Evolutionary conservation across 1,140 invertebrate genomes (phyloP), one percentile per base, ranked within the genome.

Genomic region (Drosophila simulans): DNA sequence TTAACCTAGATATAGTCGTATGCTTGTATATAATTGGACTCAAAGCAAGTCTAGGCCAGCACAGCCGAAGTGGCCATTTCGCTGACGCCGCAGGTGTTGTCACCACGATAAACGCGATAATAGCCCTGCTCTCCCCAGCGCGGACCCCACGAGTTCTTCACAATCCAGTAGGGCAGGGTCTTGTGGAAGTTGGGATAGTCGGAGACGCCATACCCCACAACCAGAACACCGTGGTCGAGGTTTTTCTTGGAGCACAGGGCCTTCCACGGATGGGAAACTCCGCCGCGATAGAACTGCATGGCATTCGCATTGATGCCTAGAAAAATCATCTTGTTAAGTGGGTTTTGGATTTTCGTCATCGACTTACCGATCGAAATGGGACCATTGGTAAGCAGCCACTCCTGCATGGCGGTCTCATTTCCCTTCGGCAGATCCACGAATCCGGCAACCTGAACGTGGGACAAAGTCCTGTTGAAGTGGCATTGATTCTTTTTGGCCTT

Each of bases 211-310:
- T 95, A 99, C 63, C 98, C 98, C 22, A 99, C 98, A 90, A 99
- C 97, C 1, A 99, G 93, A 31, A 99, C 98, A 8, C 98, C 97
- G 91, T 98, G 97, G 93, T 98, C 97, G 15, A 98, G 92, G 92
- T 95, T 95, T 1, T 94, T 93, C 0, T 96, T 96, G 90, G 93
- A 95, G 91, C 98, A 99, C 11, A 99, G 93, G 73, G 97, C 95
- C 80, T 96, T 97, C 93, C 95, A 97, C 0, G 98, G 98, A 94
- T 99, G 98, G 0, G 98, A 98, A 10, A 99, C 95, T n/a, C 98
- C 98, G 31, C 98, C 98, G 74, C 98, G 94, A 92, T 99, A 99
- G 93, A 99, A 99, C 94, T 98, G 97, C 97, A 99, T 99, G 2
- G 97, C 97, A 93, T 98, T 98, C 0, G 99, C 98, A 93, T 99